Evolutionary conservation across 1,140 invertebrate genomes (phyloP), one percentile per base, ranked within the genome.

Genomic region (Philaenus spumarius): DNA sequence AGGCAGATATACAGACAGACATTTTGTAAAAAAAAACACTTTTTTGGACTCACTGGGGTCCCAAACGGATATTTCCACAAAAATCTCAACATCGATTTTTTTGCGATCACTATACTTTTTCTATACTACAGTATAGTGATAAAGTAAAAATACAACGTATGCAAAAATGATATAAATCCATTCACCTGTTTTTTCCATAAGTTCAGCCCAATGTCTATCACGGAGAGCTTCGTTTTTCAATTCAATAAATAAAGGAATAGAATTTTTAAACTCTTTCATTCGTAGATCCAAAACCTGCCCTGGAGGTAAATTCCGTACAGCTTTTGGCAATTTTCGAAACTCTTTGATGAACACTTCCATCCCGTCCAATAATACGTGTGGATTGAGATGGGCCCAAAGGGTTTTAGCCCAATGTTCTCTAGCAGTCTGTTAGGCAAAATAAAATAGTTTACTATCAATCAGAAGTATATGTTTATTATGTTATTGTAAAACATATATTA

Each of bases 171-270:
- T n/a, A n/a, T n/a, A n/a, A n/a, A n/a, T n/a, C n/a, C n/a, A n/a
- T n/a, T n/a, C n/a, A 73, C 88, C 87, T 39, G 92, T 95, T 71
- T 89, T 91, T 6, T 79, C 72, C 91, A 95, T 95, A 22, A 96
- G 71, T 62, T 89, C 81, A 58, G 83, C 81, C 92, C 92, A 95
- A 74, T 95, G 93, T 30, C 90, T 78, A 57, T 91, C 87, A 30
- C 90, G 72, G 69, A 95, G 81, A 1, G 92, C 90, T 66, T 95
- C 91, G 71, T 94, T 89, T 71, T 95, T 95, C 24, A 96, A 70
- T 48, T 93, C 89, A 11, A 93, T 84, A 82, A 95, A 93, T 17
- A 96, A 70, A 0, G 92, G 91, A 5, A 95, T 82, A 0, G 90
- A 85, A 64, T 84, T 84, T 69, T 89, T 89, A 72, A 95, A 95